Evolutionary conservation across 2,113 vertebrate genomes (phyloP).

Genomic region (Ramphastos sulfuratus): DNA sequence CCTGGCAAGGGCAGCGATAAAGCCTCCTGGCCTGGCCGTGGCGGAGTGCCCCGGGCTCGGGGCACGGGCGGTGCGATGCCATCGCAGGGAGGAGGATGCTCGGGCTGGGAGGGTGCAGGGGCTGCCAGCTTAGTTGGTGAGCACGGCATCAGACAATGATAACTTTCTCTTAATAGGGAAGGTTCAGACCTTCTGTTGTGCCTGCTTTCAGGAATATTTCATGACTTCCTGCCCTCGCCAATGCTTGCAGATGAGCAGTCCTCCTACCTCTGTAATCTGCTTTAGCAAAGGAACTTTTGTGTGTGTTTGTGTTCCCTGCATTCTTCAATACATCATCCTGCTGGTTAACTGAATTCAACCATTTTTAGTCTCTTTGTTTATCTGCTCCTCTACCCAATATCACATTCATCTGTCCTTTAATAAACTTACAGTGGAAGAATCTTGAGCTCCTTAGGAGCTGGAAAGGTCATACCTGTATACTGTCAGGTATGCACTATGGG

Average conservation of each 20-base stretch:
- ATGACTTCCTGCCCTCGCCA: not conserved
- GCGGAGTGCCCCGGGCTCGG: not conserved
- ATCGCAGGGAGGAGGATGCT: not conserved
- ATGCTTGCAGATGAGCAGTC: not conserved
- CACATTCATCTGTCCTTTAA: not conserved
- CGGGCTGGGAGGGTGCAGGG: not conserved
- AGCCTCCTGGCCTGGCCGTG: fast-evolving
- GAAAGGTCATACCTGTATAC: not conserved
- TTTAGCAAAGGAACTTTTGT: not conserved
- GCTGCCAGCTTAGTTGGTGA: not conserved
- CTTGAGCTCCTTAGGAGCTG: not conserved
- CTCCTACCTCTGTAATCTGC: not conserved
- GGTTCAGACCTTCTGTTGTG: not conserved
- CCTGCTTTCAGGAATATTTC: fast-evolving
- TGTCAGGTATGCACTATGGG: not conserved
- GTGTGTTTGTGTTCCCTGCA: not conserved
- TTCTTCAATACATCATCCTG: not conserved
- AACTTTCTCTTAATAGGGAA: not conserved
- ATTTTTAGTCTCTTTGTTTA: constrained; percentile 11
- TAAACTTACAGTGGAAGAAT: not conserved
- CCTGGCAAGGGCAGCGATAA: not conserved
- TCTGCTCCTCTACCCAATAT: not conserved
- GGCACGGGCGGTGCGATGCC: not conserved
- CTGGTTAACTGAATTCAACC: not conserved
- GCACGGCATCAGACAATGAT: fast-evolving